Conservation (phyloP, 2,113 vertebrate genomes). For the Dendrocopos noguchii region DNA sequence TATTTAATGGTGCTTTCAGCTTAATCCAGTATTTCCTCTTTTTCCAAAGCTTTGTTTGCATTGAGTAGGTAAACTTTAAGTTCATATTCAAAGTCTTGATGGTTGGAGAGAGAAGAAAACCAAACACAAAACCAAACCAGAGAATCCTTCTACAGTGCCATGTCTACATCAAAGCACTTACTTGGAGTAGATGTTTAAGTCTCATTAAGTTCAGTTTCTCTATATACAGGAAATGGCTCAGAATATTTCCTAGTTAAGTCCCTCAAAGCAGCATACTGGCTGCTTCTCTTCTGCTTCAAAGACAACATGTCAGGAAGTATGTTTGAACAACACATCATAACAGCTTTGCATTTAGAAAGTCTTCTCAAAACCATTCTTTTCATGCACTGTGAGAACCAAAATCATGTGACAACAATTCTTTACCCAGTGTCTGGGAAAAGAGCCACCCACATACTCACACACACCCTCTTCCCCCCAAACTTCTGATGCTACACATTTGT, state of each 20-base stretch:
- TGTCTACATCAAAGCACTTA: not conserved
- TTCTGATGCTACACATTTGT: not conserved
- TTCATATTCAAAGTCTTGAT: not conserved
- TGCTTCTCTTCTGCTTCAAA: not conserved
- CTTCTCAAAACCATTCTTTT: not conserved
- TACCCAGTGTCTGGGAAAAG: not conserved
- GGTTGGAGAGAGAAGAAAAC: not conserved
- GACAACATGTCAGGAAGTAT: not conserved
- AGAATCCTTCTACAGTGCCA: not conserved
- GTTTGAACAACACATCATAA: not conserved
- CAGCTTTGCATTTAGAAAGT: not conserved
- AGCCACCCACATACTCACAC: not conserved
- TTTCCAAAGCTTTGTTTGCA: not conserved
- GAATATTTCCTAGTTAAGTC: not conserved
- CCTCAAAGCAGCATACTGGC: not conserved
- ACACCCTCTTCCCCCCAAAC: not conserved
- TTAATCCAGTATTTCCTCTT: not conserved
- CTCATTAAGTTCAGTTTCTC: not conserved
- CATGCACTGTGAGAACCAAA: not conserved
- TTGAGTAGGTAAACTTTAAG: not conserved
- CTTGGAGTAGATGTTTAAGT: not conserved
- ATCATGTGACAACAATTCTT: not conserved
- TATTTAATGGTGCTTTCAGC: not conserved
- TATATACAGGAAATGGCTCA: not conserved
- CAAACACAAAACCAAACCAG: not conserved